Percentiles rank a stretch among this genome's conserved stretches.
These are phyloP conservation scores for Timandra comae DNA, from an alignment of 2,888 invertebrate species.

Conservation along the genomic window DNA sequence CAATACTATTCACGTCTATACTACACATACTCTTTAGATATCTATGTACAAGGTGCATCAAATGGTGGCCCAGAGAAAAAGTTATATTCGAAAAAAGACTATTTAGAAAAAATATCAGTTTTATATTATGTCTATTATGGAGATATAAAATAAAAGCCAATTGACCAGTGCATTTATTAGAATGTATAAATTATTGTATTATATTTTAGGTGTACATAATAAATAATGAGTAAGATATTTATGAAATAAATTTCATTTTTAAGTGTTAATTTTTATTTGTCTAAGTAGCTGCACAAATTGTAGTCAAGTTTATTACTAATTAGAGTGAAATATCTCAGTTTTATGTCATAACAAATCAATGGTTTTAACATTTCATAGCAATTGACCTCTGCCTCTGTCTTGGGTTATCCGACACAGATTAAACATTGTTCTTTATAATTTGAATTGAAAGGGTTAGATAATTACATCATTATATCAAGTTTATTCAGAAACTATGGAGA, in stretches of 20 bases:
- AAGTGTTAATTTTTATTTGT: constrained; percentile 12
- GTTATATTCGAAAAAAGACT: constrained; percentile 53
- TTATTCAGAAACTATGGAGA: too few species aligned
- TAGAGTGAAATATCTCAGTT: too few species aligned
- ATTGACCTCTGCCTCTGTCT: too few species aligned
- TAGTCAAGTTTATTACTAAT: too few species aligned
- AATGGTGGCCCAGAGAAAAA: constrained; percentile 61
- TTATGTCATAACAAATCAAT: too few species aligned
- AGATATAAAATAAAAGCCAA: constrained; percentile 60
- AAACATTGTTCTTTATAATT: too few species aligned
- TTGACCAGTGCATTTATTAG: constrained; percentile 31
- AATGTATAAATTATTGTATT: constrained; percentile 34
- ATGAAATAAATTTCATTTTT: constrained; percentile 32
- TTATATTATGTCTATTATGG: constrained; percentile 57
- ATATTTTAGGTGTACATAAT: constrained; percentile 56
- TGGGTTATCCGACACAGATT: too few species aligned
- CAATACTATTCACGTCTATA: constrained; percentile 45
- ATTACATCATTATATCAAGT: too few species aligned
- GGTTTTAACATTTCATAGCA: too few species aligned
- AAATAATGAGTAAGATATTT: constrained; percentile 56
- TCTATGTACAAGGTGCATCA: constrained; percentile 57
- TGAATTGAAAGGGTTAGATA: too few species aligned
- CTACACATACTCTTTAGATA: constrained; percentile 57
- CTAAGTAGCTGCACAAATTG: too few species aligned
- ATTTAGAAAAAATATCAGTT: constrained; percentile 49